Evolutionary conservation across 2,113 vertebrate species (phyloP), one percentile per base, ranked within the genome.

Genomic region (Istiophorus platypterus): DNA sequence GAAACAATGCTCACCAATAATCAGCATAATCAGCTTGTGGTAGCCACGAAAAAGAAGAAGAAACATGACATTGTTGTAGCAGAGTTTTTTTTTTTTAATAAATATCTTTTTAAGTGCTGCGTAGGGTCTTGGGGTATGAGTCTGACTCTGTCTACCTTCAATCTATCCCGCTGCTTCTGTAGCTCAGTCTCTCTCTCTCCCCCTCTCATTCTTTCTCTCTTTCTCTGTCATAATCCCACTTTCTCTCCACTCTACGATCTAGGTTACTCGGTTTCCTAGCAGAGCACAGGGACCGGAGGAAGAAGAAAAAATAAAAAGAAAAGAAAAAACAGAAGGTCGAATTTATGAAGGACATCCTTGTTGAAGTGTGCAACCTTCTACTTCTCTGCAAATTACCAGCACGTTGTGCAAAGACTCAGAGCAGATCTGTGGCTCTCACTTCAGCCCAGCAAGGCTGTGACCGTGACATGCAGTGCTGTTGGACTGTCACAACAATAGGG

Each of bases 201-300:
- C 26, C 31, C 54, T 69, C 52, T 67, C 73, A 37, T 70, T 84
- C 59, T 79, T 24, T 81, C 72, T 58, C 57, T 69, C 70, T 65
- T 61, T 63, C 67, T 86, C 80, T 82, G 83, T 91, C 82, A 86
- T 80, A 74, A 51, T 84, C 85, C 76, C 49, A n/a, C n/a, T 51
- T 85, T 73, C 90, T 89, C 84, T 79, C 78, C 75, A 64, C 77
- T 78, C 82, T 72, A 79, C 76, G 86, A 96, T 95, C 94, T 96
- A 94, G 95, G 95, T 96, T 96, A 96, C 93, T 95, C 88, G 88
- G 92, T 95, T 95, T 96, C 92, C 88, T 80, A 85, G 89, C 81
- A 88, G 94, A 92, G 92, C 93, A 83, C 90, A 91, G 94, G 94
- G 95, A 95, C 91, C 81, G 12, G 84, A 85, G 89, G 78, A 86